phyloP scores from a whole-genome alignment of 2,888 invertebrate species.

The Agrilus mali region DNA sequence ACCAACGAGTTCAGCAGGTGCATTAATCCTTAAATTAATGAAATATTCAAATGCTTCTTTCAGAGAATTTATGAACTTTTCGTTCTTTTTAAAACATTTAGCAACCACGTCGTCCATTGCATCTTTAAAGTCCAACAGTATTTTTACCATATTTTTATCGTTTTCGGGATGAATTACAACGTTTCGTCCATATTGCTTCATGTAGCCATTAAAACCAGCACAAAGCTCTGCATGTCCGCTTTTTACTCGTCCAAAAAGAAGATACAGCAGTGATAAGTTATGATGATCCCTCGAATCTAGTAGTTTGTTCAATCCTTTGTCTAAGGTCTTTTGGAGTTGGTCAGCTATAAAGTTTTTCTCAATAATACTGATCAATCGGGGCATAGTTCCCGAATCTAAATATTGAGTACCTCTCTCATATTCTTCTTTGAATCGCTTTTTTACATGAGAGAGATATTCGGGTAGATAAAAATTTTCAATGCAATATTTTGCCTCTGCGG shows the following conservation, averaged over 20 bases:
- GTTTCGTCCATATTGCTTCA: constrained; percentile 85
- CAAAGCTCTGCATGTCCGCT: constrained; percentile 78
- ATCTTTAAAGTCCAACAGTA: constrained; percentile 90
- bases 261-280: constrained; percentile 79
- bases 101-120: constrained; percentile 83
- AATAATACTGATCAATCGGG: constrained; percentile 71
- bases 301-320: constrained; percentile 78
- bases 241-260: constrained; percentile 72
- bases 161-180: constrained; percentile 91
- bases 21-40: constrained; percentile 90
- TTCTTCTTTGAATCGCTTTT: constrained; percentile 81
- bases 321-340: constrained; percentile 72
- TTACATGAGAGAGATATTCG: constrained; percentile 62
- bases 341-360: constrained; percentile 83
- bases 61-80: constrained; percentile 82
- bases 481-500: constrained; percentile 75
- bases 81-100: constrained; percentile 78
- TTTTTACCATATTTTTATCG: constrained; percentile 86
- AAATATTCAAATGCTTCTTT: constrained; percentile 93
- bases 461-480: constrained; percentile 83
- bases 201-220: constrained; percentile 75
- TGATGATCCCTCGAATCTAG: constrained; percentile 73
- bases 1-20: constrained; percentile 79
- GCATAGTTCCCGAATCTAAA: constrained; percentile 78
- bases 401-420: constrained; percentile 79